Conservation (phyloP, 2,113 vertebrate genomes). For the Elanoides forficatus region DNA sequence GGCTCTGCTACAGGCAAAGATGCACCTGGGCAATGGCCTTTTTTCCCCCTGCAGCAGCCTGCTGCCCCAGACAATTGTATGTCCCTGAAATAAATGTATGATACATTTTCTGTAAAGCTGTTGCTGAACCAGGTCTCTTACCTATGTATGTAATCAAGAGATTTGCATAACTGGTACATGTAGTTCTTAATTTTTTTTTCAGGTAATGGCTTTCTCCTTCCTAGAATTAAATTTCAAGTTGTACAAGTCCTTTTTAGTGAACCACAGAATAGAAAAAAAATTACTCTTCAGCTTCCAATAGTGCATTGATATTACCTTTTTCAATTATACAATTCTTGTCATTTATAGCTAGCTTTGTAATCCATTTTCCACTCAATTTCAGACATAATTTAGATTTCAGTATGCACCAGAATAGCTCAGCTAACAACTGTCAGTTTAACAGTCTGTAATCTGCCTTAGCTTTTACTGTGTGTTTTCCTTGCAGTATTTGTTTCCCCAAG, state of each 20-base stretch:
- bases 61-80: not conserved
- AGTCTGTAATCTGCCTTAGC: not conserved
- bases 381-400: slow-evolving; percentile 8
- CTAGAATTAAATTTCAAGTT: slow-evolving; percentile 58
- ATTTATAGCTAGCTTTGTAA: not conserved
- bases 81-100: not conserved
- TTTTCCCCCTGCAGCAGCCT: not conserved
- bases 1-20: not conserved
- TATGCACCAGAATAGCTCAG: not conserved
- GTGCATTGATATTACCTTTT: not conserved
- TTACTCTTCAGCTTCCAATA: not conserved
- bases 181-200: slow-evolving; percentile 77
- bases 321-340: not conserved
- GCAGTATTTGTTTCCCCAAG: not conserved
- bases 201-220: slow-evolving; percentile 78
- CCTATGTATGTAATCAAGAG: slow-evolving; percentile 85
- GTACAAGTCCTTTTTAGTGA: not conserved
- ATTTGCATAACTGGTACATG: slow-evolving; percentile 85
- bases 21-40: not conserved
- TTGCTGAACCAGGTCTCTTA: slow-evolving; percentile 24
- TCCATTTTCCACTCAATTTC: not conserved
- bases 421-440: not conserved
- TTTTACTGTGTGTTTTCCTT: not conserved
- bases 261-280: not conserved
- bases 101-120: not conserved